These are phyloP conservation scores for Ephydatia muelleri DNA, from an alignment of 37 sponge, comb jelly and placozoan genomes.

Conservation along the genomic window DNA sequence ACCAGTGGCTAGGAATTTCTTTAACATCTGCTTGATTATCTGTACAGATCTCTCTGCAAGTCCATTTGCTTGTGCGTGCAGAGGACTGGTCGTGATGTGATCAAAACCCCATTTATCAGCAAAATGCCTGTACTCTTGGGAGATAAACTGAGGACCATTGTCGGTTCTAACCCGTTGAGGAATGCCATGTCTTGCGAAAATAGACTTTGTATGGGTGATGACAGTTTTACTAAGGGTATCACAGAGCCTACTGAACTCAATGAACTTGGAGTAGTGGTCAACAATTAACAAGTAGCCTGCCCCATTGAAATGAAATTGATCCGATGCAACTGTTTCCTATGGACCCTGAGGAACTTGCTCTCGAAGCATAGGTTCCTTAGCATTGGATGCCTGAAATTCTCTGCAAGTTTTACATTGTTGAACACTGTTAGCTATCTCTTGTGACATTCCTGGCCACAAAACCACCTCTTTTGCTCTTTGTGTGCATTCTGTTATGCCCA, in stretches of 20 bases:
- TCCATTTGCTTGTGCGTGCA: slow-evolving; percentile 16
- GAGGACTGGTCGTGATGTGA: background rate
- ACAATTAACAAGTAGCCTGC: slow-evolving; percentile 10
- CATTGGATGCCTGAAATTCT: background rate
- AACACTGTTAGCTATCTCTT: slow-evolving; percentile 1
- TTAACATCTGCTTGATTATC: slow-evolving; percentile 2
- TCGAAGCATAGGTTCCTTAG: slow-evolving; percentile 5
- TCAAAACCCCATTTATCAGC: background rate
- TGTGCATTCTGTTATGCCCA: background rate
- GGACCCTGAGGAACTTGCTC: slow-evolving; percentile 9
- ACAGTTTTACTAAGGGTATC: slow-evolving; percentile 10
- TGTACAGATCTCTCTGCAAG: slow-evolving; percentile 10
- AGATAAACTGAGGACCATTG: slow-evolving; percentile 12
- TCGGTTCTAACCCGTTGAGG: background rate
- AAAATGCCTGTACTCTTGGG: slow-evolving; percentile 1
- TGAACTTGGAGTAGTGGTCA: slow-evolving; percentile 10
- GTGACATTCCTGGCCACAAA: slow-evolving; percentile 24
- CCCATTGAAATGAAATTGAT: background rate
- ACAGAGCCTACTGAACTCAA: slow-evolving; percentile 4
- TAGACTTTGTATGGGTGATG: slow-evolving; percentile 12
- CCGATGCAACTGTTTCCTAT: slow-evolving; percentile 15
- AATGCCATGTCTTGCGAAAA: slow-evolving; percentile 14
- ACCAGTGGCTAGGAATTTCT: background rate
- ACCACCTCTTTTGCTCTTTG: background rate
- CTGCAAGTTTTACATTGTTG: slow-evolving; percentile 4